phyloP scores from a whole-genome alignment of 2,888 invertebrate species.

The Horisme vitalbata region DNA sequence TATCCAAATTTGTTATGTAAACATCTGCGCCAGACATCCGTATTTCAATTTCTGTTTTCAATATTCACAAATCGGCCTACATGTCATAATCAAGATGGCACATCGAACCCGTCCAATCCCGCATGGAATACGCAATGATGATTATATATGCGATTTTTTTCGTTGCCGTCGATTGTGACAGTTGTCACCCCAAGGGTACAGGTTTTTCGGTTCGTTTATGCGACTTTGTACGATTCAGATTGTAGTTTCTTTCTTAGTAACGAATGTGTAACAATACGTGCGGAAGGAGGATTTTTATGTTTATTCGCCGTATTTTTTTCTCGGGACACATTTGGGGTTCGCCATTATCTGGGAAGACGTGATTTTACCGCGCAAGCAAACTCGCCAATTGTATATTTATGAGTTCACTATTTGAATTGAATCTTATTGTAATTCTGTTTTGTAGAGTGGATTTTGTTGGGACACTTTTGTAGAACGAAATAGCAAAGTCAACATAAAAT shows the following conservation, averaged over 20 bases:
- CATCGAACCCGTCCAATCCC: conserved; percentile 22
- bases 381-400: conserved; percentile 80
- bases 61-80: conserved; percentile 7
- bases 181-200: conserved; percentile 56
- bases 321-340: conserved; percentile 59
- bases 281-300: conserved; percentile 60
- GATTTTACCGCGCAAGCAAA: conserved; percentile 68
- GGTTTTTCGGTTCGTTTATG: conserved; percentile 76
- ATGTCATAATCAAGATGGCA: conserved; percentile 21
- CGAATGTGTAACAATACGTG: conserved; percentile 77
- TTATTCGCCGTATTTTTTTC: conserved; percentile 60
- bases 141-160: conserved; percentile 51
- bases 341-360: conserved; percentile 56
- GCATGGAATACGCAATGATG: conserved; percentile 39
- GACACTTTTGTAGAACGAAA: conserved; percentile 26
- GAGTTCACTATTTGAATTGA: conserved; percentile 66
- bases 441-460: conserved; percentile 27
- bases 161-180: conserved; percentile 56
- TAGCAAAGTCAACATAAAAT: conserved; percentile 20
- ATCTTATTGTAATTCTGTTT: conserved; percentile 38
- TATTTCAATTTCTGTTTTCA: conserved; percentile 1
- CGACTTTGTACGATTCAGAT: conserved; percentile 72
- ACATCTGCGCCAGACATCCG: not conserved
- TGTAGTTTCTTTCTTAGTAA: conserved; percentile 71
- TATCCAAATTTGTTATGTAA: not conserved